Percentiles rank a stretch among this genome's conserved stretches.
Evolutionary conservation across 1,140 invertebrate species (phyloP).

Genomic region (Lerema accius): DNA sequence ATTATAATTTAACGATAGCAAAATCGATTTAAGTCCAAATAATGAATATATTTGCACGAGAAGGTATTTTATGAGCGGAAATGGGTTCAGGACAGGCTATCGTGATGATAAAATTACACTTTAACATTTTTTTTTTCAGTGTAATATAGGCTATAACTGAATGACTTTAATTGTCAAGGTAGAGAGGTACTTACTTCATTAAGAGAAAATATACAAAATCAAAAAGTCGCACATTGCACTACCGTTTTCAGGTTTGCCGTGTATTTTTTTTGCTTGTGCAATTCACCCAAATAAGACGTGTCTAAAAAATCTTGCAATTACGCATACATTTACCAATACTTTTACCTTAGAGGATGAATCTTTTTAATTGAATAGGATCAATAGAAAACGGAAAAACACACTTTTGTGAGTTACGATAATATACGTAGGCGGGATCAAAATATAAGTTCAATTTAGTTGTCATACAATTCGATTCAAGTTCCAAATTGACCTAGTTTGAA

Average conservation of each 20-base stretch:
- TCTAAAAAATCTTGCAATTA: no score
- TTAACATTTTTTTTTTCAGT: neutral
- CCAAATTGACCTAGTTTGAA: no score
- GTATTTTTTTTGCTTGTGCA: no score
- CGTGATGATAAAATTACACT: neutral
- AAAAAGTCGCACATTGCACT: neutral
- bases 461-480: no score
- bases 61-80: neutral
- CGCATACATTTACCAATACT: no score
- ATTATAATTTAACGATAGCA: neutral
- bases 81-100: neutral
- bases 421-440: no score
- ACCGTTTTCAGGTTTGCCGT: neutral
- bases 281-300: no score
- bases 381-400: no score
- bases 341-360: no score
- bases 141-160: neutral
- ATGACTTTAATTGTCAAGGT: neutral
- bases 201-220: neutral
- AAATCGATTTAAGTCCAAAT: neutral
- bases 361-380: no score
- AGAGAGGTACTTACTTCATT: neutral
- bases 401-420: no score
- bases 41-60: neutral
- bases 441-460: no score